Evolutionary conservation across 2,113 vertebrate species (phyloP), one percentile per base, ranked within the genome.

Genomic region (Asarcornis scutulata): DNA sequence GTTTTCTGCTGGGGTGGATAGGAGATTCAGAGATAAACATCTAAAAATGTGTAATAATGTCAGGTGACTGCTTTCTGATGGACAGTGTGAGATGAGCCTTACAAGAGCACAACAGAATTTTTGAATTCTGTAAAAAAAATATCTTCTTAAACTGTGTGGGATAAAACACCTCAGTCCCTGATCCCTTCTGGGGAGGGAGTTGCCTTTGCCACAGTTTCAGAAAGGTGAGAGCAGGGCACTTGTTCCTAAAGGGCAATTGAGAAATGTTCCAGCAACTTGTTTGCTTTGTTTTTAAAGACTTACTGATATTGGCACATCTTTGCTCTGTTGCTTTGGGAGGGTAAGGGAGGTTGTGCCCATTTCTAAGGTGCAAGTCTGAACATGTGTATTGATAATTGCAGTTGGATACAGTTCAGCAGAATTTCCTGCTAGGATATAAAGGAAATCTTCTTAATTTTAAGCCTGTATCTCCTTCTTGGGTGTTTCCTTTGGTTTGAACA

Each of bases 191-290:
- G 50, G 44, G 18, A 66, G 22, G 67, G 71, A 88, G 50, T 80
- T 89, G 40, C 58, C 53, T 73, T 58, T 80, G 50, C 36, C 8
- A 0, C 26, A 42, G 7, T 69, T 89, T 87, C 82, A 92, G 40
- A 66, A 87, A 91, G 80, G 67, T 89, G 78, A 95, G 91, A 94
- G 53, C 53, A 50, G 66, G 74, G 5, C 53, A 60, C 16, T 69
- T 91, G 36, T 88, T 95, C 81, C 91, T 62, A 66, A 85, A 91
- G 78, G 74, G 63, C 81, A 73, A 25, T 76, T 91, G 44, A 67
- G 91, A 94, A 97, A 68, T 93, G 91, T 88, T 81, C 14, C 2
- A 88, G 72, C 76, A 76, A 69, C 55, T 90, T 86, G 86, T 94
- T 94, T 94, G 72, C 66, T 92, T 92, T 91, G 56, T 31, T 92